Conservation (phyloP, 2,888 invertebrate genomes). For the Phragmatobia fuliginosa region DNA sequence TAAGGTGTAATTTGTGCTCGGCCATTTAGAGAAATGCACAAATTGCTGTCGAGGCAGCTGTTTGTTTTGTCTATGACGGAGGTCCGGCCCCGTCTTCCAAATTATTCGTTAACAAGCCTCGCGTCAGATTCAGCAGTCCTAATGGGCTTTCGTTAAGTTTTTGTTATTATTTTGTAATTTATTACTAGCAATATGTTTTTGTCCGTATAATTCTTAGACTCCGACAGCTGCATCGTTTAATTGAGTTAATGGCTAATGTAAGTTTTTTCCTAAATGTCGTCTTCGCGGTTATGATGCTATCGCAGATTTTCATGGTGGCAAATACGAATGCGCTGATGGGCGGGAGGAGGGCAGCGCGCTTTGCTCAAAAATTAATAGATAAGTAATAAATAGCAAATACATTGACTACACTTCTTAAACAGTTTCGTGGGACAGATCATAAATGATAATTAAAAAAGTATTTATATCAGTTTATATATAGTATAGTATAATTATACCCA, state of each 20-base stretch:
- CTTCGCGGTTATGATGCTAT: conserved; percentile 17
- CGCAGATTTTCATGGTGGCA: conserved; percentile 10
- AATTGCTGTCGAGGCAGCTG: conserved; percentile 84
- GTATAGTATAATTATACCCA: too few relatives aligned
- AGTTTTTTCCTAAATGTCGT: conserved; percentile 32
- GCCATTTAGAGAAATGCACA: conserved; percentile 87
- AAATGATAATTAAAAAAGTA: too few relatives aligned
- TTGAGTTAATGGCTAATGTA: conserved; percentile 60
- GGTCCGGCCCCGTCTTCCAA: conserved; percentile 79
- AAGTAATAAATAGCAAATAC: conserved; percentile 29
- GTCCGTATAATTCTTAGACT: conserved; percentile 72
- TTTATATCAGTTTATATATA: too few relatives aligned
- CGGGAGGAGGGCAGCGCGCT: conserved; percentile 26
- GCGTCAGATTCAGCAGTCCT: conserved; percentile 87
- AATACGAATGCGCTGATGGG: conserved; percentile 25
- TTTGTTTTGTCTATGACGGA: conserved; percentile 87
- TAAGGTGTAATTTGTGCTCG: conserved; percentile 86
- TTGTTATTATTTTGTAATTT: conserved; percentile 83
- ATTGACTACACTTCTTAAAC: background rate
- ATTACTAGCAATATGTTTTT: conserved; percentile 80
- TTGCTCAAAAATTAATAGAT: conserved; percentile 25
- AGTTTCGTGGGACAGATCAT: too few relatives aligned
- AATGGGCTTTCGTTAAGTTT: conserved; percentile 86
- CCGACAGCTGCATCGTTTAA: conserved; percentile 80
- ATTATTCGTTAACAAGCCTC: conserved; percentile 86